Conservation (phyloP, 2,113 vertebrate species). For the Microtus richardsoni region DNA sequence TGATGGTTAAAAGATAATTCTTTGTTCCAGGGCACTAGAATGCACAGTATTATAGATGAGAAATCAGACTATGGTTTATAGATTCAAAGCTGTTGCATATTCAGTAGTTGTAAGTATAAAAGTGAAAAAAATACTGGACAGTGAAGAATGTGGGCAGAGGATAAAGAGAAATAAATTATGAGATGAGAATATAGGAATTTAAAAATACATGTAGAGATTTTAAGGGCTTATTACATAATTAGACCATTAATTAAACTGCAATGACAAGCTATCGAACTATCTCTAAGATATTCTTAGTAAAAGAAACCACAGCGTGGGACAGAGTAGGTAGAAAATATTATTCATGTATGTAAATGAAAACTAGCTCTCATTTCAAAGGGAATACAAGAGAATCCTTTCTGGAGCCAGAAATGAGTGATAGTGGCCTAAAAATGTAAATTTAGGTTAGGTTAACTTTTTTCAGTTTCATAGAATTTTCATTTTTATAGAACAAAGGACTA, state of each 20-base stretch:
- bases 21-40: not conserved
- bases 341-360: not conserved
- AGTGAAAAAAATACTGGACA: not conserved
- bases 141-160: not conserved
- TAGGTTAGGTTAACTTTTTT: not conserved
- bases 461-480: not conserved
- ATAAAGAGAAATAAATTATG: not conserved
- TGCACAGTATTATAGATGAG: not conserved
- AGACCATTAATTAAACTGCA: not conserved
- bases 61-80: not conserved
- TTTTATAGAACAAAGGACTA: not conserved
- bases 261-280: not conserved
- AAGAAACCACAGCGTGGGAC: not conserved
- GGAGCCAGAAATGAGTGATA: not conserved
- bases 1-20: not conserved
- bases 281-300: not conserved
- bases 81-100: not conserved
- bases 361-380: not conserved
- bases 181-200: not conserved
- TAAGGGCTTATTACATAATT: not conserved
- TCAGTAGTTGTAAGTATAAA: not conserved
- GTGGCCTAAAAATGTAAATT: not conserved
- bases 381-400: too few species aligned
- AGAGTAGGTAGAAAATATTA: not conserved
- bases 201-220: not conserved